Conservation (phyloP, 2,888 invertebrate genomes). For the Catocala sponsa region DNA sequence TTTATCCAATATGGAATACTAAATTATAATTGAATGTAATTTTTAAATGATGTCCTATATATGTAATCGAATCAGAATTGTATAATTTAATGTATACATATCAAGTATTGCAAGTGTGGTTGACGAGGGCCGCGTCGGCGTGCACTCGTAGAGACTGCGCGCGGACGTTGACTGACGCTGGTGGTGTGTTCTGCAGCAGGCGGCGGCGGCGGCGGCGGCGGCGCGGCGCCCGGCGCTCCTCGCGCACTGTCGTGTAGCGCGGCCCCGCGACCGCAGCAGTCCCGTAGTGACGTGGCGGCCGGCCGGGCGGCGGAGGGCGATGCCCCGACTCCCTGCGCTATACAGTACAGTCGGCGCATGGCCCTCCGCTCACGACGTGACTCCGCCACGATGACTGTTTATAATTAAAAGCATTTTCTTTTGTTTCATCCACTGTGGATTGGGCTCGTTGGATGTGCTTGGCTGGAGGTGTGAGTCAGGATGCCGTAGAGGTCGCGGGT, state of each 20-base stretch:
- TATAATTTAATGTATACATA: no score
- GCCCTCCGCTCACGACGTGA: constrained; percentile 4
- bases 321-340: not conserved
- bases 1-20: not conserved
- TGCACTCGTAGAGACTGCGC: not conserved
- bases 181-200: constrained; percentile 42
- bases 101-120: no score
- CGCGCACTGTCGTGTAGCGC: not conserved
- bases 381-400: constrained; percentile 54
- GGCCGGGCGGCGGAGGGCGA: not conserved
- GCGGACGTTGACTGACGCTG: constrained; percentile 16
- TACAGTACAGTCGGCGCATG: not conserved
- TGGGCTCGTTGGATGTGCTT: constrained; percentile 81
- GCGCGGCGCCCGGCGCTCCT: not conserved
- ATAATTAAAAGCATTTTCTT: constrained; percentile 84
- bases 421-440: constrained; percentile 88
- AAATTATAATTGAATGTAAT: constrained; percentile 1
- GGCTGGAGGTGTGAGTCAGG: constrained; percentile 78
- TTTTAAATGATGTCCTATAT: not conserved
- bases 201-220: constrained; percentile 15
- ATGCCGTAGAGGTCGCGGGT: constrained; percentile 61
- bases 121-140: not conserved
- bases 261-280: not conserved
- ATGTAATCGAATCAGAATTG: not conserved
- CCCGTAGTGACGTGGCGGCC: not conserved